Percentiles rank a stretch among this genome's conserved stretches.
Conservation (phyloP, 2,113 vertebrate genomes). For the Toxostoma redivivum region DNA sequence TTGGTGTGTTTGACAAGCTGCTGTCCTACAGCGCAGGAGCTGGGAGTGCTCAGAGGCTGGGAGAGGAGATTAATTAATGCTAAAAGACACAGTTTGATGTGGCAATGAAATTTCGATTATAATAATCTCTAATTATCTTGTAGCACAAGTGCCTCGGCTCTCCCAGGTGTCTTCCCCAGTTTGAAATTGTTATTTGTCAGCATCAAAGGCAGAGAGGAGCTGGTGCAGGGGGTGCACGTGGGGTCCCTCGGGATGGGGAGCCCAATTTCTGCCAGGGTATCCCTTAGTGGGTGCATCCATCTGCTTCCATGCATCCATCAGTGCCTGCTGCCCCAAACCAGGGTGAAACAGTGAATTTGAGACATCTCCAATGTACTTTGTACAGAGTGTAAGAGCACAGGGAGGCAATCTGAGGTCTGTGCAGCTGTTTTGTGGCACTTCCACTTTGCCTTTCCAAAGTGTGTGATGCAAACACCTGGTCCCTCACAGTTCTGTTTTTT, state of each 20-base stretch:
- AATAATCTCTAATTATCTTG: constrained; percentile 81
- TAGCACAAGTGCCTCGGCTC: constrained; percentile 61
- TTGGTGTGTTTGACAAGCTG: constrained; percentile 67
- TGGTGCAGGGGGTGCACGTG: not conserved
- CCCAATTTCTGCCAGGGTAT: not conserved
- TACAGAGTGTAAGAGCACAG: accelerated
- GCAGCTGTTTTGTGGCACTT: not conserved
- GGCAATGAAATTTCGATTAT: constrained; percentile 79
- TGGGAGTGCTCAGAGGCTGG: constrained; percentile 59
- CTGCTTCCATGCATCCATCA: not conserved
- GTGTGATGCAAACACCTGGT: not conserved
- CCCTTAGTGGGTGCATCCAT: accelerated
- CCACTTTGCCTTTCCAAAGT: not conserved
- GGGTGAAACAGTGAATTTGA: accelerated
- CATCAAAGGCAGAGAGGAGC: not conserved
- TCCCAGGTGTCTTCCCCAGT: constrained; percentile 71
- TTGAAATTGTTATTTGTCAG: constrained; percentile 52
- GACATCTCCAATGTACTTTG: accelerated
- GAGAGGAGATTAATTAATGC: constrained; percentile 79
- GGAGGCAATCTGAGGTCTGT: not conserved
- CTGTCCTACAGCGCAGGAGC: constrained; percentile 48
- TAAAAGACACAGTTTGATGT: constrained; percentile 78
- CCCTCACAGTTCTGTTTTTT: not conserved
- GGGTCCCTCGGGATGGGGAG: not conserved
- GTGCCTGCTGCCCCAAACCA: not conserved